Conservation (phyloP, 2,888 invertebrate species). For the Agonopterix arenella region DNA sequence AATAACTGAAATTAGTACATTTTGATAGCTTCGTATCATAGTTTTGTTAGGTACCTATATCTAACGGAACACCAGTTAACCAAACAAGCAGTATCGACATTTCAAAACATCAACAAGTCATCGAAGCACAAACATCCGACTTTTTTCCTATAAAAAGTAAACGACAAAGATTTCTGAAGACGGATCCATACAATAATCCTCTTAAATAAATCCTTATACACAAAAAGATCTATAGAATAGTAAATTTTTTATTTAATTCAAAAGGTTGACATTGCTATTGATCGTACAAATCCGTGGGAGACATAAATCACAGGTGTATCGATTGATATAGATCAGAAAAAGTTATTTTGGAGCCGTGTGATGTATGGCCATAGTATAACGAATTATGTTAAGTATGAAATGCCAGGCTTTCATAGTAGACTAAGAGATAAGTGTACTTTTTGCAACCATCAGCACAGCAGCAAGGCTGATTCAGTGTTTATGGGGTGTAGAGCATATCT, state of each 20-base stretch:
- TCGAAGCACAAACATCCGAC: neutral
- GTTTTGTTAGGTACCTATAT: no score
- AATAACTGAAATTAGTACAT: no score
- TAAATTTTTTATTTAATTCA: constrained; percentile 8
- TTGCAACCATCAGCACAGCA: no score
- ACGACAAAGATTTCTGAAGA: constrained; percentile 28
- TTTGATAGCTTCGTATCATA: no score
- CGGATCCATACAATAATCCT: constrained; percentile 53
- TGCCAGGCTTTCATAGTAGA: no score
- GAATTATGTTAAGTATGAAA: no score
- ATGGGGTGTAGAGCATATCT: no score
- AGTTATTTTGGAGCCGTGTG: neutral
- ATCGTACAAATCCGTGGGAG: constrained; percentile 41
- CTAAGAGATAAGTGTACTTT: no score
- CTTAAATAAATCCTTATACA: constrained; percentile 41
- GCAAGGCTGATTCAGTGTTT: no score
- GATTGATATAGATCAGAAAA: constrained; percentile 13
- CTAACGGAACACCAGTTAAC: no score
- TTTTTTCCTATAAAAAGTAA: neutral
- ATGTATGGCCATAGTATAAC: neutral
- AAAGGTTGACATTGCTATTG: constrained; percentile 37
- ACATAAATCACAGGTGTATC: constrained; percentile 30
- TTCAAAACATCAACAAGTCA: constrained; percentile 1
- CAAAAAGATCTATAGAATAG: constrained; percentile 25
- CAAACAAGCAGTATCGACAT: no score